Evolutionary conservation across 2,888 invertebrate genomes (phyloP).

Genomic region (Philonicus albiceps): DNA sequence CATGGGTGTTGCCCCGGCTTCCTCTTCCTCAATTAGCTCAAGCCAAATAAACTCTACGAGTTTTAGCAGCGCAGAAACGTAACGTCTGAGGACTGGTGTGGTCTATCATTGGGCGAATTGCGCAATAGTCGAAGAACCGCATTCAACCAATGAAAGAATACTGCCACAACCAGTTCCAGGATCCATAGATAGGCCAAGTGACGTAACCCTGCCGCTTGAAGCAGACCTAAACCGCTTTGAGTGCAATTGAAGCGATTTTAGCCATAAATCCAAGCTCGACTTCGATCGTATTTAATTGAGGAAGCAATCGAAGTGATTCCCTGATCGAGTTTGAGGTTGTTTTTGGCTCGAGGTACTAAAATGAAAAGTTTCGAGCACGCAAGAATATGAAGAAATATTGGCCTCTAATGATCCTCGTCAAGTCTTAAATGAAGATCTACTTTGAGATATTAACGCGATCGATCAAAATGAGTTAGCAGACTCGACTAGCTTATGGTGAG

Average conservation of each 20-base stretch:
- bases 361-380: neutral
- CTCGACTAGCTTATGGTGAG: neutral
- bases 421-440: neutral
- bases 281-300: slow-evolving; percentile 1
- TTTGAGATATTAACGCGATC: neutral
- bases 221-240: neutral
- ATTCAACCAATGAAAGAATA: neutral
- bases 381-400: neutral
- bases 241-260: neutral
- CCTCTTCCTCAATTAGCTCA: neutral
- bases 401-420: neutral
- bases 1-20: neutral
- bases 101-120: neutral
- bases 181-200: neutral
- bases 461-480: neutral
- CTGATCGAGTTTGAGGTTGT: neutral
- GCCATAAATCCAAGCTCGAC: neutral
- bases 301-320: neutral
- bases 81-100: neutral
- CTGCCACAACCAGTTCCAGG: neutral
- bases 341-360: slow-evolving; percentile 3
- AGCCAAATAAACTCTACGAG: neutral
- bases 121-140: neutral
- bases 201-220: neutral
- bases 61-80: neutral